Evolutionary conservation across 2,113 vertebrate genomes (phyloP).

Genomic region (Centropus bengalensis): DNA sequence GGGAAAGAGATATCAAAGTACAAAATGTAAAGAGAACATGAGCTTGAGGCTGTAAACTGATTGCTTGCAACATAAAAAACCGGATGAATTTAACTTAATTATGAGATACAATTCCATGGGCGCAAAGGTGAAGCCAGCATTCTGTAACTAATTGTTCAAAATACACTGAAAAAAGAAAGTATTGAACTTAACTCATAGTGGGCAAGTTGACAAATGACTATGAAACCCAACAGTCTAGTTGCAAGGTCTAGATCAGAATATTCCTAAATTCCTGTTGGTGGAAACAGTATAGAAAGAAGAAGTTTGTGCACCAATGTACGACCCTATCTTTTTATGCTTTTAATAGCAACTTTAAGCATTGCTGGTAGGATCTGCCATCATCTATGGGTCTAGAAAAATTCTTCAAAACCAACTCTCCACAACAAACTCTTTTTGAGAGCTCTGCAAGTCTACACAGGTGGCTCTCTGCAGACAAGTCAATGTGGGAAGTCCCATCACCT

Average conservation of each 20-base stretch:
- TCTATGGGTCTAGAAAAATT: neutral
- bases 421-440: no score
- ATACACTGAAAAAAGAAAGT: neutral
- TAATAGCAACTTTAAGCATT: neutral
- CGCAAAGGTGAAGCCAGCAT: neutral
- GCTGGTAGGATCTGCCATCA: neutral
- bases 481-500: no score
- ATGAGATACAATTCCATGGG: neutral
- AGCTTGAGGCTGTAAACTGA: neutral
- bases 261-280: neutral
- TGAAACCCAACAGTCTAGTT: neutral
- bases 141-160: neutral
- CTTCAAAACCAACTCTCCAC: no score
- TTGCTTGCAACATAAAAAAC: neutral
- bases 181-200: neutral
- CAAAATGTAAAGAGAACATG: neutral
- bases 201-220: neutral
- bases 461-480: no score
- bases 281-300: neutral
- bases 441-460: no score
- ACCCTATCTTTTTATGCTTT: neutral
- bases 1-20: neutral
- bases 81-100: neutral
- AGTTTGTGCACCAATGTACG: accelerated
- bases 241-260: neutral